Evolutionary conservation across 2,797 vertebrate genomes (phyloP).

Genomic region (Eutrigla gurnardus): DNA sequence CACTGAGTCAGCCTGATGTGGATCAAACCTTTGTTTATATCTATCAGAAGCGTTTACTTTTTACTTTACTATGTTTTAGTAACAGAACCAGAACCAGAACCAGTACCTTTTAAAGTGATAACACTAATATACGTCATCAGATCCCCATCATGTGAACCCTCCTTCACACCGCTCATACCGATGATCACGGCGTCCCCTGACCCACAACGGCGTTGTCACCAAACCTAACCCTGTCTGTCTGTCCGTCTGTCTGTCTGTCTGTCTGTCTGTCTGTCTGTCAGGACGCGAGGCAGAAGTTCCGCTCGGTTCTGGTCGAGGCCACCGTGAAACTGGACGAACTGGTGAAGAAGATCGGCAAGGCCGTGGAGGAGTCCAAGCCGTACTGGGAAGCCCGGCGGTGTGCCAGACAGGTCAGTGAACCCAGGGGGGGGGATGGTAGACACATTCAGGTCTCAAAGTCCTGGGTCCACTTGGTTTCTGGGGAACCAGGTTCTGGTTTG

Average conservation of each 20-base stretch:
- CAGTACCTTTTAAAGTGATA: no score
- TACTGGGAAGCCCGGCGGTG: slow-evolving; percentile 97
- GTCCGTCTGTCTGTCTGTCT: not conserved
- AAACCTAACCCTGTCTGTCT: no score
- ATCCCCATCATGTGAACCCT: no score
- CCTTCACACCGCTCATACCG: no score
- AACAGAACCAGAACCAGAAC: no score
- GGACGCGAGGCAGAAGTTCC: slow-evolving; percentile 96
- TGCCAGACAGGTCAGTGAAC: slow-evolving; percentile 90
- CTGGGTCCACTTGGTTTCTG: not conserved
- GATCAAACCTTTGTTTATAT: no score
- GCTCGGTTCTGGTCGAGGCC: slow-evolving; percentile 92
- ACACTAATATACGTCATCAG: no score
- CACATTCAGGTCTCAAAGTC: not conserved
- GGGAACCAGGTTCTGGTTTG: not conserved
- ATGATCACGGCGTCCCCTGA: no score
- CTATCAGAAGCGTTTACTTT: no score
- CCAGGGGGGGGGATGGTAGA: fast-evolving
- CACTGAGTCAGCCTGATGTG: no score
- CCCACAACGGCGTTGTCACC: no score
- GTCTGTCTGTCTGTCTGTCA: slow-evolving; percentile 53
- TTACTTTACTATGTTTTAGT: no score
- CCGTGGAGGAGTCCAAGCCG: slow-evolving; percentile 96
- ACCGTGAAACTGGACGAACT: slow-evolving; percentile 94
- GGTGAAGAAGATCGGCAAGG: slow-evolving; percentile 95